A percentile compares a stretch with the other conserved stretches of the same genome.
Conservation (phyloP, 2,888 invertebrate genomes). For the Andrena trimmerana region DNA sequence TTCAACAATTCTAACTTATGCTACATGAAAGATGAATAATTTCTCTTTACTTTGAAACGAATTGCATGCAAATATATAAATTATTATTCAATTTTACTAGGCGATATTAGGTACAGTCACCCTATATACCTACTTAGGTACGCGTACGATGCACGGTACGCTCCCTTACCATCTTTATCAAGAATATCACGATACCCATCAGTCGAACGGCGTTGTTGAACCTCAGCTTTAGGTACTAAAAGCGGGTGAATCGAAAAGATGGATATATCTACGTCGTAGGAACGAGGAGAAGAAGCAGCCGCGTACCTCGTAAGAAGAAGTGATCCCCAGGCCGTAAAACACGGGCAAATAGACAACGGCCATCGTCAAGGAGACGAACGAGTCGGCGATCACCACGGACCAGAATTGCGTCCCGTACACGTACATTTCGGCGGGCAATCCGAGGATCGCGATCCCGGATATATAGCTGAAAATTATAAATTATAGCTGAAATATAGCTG, state of each 20-base stretch:
- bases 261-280: not conserved
- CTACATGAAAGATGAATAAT: too few relatives aligned
- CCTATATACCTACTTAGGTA: too few relatives aligned
- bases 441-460: slow-evolving; percentile 90
- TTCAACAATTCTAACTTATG: too few relatives aligned
- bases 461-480: slow-evolving; percentile 87
- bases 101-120: too few relatives aligned
- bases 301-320: slow-evolving; percentile 91
- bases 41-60: too few relatives aligned
- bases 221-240: slow-evolving; percentile 89
- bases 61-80: too few relatives aligned
- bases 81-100: too few relatives aligned
- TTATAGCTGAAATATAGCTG: too few relatives aligned
- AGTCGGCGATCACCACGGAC: slow-evolving; percentile 89
- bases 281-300: too few relatives aligned
- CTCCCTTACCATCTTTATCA: slow-evolving; percentile 88
- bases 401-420: slow-evolving; percentile 91
- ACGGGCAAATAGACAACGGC: slow-evolving; percentile 90
- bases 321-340: slow-evolving; percentile 90
- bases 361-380: slow-evolving; percentile 89
- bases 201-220: slow-evolving; percentile 90
- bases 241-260: not conserved
- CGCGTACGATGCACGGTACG: too few relatives aligned
- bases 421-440: slow-evolving; percentile 92
- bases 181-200: slow-evolving; percentile 89